Conservation (phyloP, 2,113 vertebrate species). For the Myotis yumanensis region DNA sequence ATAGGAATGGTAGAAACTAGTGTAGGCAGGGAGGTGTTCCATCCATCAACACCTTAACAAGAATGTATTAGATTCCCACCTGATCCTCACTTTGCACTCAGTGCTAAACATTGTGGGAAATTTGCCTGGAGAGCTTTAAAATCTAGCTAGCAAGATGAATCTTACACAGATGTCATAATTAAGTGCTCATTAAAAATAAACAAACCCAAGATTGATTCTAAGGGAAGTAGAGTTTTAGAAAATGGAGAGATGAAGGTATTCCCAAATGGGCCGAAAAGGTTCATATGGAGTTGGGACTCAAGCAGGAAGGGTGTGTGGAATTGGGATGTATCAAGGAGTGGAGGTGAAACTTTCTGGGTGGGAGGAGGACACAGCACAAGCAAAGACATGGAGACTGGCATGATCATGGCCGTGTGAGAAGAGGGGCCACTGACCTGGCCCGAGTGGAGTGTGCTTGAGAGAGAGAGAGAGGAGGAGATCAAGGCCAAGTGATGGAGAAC, state of each 20-base stretch:
- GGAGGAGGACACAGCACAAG: accelerated
- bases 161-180: background rate
- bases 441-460: background rate
- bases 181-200: background rate
- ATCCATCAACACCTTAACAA: background rate
- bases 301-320: background rate
- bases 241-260: background rate
- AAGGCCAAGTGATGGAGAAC: background rate
- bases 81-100: background rate
- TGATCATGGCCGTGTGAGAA: accelerated
- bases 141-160: background rate
- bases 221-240: background rate
- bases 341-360: background rate
- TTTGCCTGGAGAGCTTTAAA: background rate
- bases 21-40: background rate
- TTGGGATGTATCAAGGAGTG: background rate
- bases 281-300: no score
- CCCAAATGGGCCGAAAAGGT: background rate
- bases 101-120: background rate
- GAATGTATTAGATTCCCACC: background rate
- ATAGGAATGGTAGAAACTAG: background rate
- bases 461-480: background rate
- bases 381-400: background rate
- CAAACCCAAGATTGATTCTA: background rate
- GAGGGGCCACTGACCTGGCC: background rate